A percentile compares a stretch with the other conserved stretches of the same genome.
Evolutionary conservation across 2,888 invertebrate species (phyloP).

Genomic region (Priocnemis perturbator): DNA sequence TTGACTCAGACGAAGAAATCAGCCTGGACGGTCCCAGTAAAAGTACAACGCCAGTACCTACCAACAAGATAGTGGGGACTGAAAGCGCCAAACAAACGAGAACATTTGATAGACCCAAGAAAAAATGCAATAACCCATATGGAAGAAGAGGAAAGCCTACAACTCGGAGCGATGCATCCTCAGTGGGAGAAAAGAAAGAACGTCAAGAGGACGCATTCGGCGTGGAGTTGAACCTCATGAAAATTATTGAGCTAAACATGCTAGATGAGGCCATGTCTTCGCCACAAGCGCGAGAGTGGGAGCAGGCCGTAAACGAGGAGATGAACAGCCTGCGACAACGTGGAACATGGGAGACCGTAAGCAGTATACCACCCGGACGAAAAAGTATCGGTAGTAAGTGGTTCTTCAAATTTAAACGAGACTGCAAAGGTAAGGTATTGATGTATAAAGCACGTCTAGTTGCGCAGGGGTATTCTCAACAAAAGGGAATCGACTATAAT

Average conservation of each 20-base stretch:
- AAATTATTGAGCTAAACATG: neutral
- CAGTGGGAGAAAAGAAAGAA: conserved; percentile 24
- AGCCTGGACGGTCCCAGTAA: neutral
- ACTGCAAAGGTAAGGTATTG: neutral
- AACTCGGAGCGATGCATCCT: no score
- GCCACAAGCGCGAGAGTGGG: conserved; percentile 6
- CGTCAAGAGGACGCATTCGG: conserved; percentile 28
- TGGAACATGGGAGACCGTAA: conserved; percentile 7
- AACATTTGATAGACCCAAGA: conserved; percentile 13
- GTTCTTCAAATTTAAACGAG: conserved; percentile 14
- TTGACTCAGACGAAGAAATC: neutral
- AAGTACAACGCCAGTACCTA: neutral
- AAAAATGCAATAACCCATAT: neutral
- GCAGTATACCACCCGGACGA: neutral
- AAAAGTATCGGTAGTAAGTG: conserved; percentile 14
- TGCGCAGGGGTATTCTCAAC: conserved; percentile 9
- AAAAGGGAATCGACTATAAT: conserved; percentile 18
- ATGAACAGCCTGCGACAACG: neutral
- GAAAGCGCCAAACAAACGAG: neutral
- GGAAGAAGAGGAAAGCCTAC: conserved; percentile 10
- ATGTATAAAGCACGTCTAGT: conserved; percentile 20
- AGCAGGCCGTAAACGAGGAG: conserved; percentile 15
- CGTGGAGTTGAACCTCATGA: neutral
- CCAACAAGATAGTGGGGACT: neutral
- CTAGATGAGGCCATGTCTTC: conserved; percentile 9